phyloP scores from a whole-genome alignment of 2,888 invertebrate genomes.

The Cosmia trapezina region DNA sequence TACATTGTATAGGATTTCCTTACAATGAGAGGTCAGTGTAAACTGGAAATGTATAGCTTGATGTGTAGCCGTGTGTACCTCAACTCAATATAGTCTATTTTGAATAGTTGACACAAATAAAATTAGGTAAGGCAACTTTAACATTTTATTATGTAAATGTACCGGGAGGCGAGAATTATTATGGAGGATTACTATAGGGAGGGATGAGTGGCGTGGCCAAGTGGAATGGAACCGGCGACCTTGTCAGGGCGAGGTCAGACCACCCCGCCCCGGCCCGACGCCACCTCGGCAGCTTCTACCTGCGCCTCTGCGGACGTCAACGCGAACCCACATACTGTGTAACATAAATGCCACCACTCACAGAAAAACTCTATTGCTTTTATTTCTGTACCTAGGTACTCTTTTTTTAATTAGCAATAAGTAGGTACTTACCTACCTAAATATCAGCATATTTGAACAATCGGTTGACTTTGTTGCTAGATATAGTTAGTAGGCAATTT shows the following conservation, averaged over 20 bases:
- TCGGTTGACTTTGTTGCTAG: slow-evolving; percentile 5
- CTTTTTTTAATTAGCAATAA: not conserved
- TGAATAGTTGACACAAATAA: slow-evolving; percentile 8
- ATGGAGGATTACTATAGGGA: slow-evolving; percentile 81
- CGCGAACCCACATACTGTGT: slow-evolving; percentile 68
- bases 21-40: too few relatives aligned
- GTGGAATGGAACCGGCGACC: slow-evolving; percentile 86
- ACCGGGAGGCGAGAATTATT: slow-evolving; percentile 72
- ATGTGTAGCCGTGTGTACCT: too few relatives aligned
- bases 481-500: not conserved
- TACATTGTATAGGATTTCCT: too few relatives aligned
- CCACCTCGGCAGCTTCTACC: slow-evolving; percentile 77
- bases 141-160: slow-evolving; percentile 54
- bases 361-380: slow-evolving; percentile 40
- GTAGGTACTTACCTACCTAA: not conserved
- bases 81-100: slow-evolving; percentile 2
- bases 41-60: too few relatives aligned
- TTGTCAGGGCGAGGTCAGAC: slow-evolving; percentile 86
- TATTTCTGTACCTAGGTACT: slow-evolving; percentile 4
- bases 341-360: slow-evolving; percentile 63
- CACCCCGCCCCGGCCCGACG: slow-evolving; percentile 70
- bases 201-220: slow-evolving; percentile 79
- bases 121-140: slow-evolving; percentile 42
- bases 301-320: slow-evolving; percentile 83
- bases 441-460: not conserved